Evolutionary conservation across 2,113 vertebrate species (phyloP).

Genomic region (Cepphus grylle): DNA sequence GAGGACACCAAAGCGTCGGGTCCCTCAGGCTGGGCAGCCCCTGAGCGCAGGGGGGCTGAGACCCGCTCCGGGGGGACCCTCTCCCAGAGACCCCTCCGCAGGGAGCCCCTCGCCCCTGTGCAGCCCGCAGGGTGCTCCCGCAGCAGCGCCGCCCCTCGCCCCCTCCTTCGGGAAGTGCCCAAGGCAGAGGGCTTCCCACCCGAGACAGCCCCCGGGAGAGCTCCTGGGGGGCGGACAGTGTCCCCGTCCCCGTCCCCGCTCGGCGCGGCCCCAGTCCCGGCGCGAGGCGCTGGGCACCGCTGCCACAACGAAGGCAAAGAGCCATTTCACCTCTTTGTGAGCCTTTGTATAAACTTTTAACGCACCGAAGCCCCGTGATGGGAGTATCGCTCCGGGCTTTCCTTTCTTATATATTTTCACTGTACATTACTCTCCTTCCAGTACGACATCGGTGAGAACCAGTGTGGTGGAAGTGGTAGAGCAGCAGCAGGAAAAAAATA

Average conservation of each 20-base stretch:
- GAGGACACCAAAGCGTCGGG: neutral
- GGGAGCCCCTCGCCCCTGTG: neutral
- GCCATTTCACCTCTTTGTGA: neutral
- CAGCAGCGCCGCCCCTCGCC: neutral
- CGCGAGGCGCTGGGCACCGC: accelerated
- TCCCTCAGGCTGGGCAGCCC: accelerated
- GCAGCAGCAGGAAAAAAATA: constrained; percentile 35
- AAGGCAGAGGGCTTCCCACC: neutral
- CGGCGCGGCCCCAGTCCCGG: neutral
- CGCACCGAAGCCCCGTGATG: neutral
- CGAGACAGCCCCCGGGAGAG: accelerated
- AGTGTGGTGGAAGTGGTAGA: constrained; percentile 42
- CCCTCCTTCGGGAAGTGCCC: neutral
- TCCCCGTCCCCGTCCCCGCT: neutral
- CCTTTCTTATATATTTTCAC: neutral
- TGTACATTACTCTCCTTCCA: neutral
- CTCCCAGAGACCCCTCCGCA: neutral
- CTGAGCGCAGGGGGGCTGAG: no score
- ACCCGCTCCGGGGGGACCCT: neutral
- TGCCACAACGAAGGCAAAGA: neutral
- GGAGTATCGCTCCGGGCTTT: neutral
- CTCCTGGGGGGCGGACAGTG: neutral
- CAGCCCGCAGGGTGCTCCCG: neutral
- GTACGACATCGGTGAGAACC: constrained; percentile 2
- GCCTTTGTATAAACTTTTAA: neutral